Evolutionary conservation across 1,140 invertebrate genomes (phyloP).

Genomic region (Heliothis virescens): DNA sequence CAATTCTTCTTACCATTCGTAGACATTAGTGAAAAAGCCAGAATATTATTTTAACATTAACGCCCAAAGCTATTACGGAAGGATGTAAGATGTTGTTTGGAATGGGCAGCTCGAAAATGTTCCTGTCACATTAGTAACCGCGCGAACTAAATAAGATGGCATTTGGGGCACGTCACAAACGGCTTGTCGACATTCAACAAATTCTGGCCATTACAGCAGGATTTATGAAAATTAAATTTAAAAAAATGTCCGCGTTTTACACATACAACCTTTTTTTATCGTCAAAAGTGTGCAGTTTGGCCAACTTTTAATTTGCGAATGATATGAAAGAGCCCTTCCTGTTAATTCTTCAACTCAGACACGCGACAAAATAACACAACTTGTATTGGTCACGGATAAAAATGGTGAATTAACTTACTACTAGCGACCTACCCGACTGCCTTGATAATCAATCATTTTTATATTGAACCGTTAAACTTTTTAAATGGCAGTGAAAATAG

Average conservation of each 20-base stretch:
- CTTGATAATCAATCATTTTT: too few species aligned
- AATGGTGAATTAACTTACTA: too few species aligned
- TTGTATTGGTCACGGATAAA: too few species aligned
- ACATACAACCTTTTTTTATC: constrained; percentile 22
- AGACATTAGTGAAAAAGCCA: constrained; percentile 21
- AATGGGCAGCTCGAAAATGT: constrained; percentile 12
- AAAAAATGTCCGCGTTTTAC: constrained; percentile 1
- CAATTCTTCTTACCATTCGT: constrained; percentile 49
- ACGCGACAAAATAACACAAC: too few species aligned
- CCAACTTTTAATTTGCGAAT: too few species aligned
- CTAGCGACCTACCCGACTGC: too few species aligned
- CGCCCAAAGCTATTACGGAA: constrained; percentile 3
- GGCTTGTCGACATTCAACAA: constrained; percentile 15
- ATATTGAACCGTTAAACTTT: too few species aligned
- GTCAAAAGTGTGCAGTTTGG: constrained; percentile 15
- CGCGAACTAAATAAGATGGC: constrained; percentile 28
- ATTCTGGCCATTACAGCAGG: constrained; percentile 27
- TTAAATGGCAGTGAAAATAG: too few species aligned
- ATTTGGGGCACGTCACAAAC: constrained; percentile 6
- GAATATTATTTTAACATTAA: constrained; percentile 24
- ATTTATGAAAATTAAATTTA: constrained; percentile 12
- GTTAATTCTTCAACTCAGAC: too few species aligned
- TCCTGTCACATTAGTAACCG: constrained; percentile 24
- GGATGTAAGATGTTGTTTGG: constrained; percentile 5
- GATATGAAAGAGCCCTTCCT: too few species aligned